Conservation (phyloP, 1,140 invertebrate genomes). For the Lordiphosa clarofinis region DNA sequence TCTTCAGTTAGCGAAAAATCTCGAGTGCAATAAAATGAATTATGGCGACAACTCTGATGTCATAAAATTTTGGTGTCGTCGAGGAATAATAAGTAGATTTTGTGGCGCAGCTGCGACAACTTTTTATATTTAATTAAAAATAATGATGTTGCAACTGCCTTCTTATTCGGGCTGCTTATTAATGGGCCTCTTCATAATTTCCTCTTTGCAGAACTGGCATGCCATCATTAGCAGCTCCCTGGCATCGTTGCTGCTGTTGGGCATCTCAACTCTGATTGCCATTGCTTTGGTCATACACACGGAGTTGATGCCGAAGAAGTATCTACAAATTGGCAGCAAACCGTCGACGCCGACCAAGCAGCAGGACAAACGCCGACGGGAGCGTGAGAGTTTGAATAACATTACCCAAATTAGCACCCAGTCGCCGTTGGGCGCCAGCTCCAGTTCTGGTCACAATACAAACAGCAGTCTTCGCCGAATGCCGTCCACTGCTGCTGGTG, state of each 20-base stretch:
- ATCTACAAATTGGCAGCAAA: constrained; percentile 62
- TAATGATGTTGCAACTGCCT: constrained; percentile 60
- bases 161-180: constrained; percentile 55
- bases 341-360: constrained; percentile 29
- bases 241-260: constrained; percentile 72
- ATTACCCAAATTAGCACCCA: constrained; percentile 64
- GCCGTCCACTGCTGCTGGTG: background rate
- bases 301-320: constrained; percentile 78
- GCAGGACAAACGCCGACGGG: constrained; percentile 27
- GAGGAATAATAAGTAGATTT: constrained; percentile 32
- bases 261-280: constrained; percentile 77
- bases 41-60: constrained; percentile 29
- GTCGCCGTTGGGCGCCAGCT: constrained; percentile 30
- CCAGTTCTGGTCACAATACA: background rate
- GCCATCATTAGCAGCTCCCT: constrained; percentile 77
- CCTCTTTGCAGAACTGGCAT: constrained; percentile 71
- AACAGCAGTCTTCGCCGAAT: constrained; percentile 7
- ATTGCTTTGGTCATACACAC: constrained; percentile 77
- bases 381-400: constrained; percentile 55
- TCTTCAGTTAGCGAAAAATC: background rate
- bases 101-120: constrained; percentile 33
- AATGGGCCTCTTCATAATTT: constrained; percentile 51
- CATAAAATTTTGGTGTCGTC: constrained; percentile 38
- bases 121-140: constrained; percentile 77
- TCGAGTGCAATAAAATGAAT: constrained; percentile 50